These are phyloP conservation scores for Drosophila mauritiana DNA, from an alignment of 1,140 invertebrate species.

Conservation along the genomic window DNA sequence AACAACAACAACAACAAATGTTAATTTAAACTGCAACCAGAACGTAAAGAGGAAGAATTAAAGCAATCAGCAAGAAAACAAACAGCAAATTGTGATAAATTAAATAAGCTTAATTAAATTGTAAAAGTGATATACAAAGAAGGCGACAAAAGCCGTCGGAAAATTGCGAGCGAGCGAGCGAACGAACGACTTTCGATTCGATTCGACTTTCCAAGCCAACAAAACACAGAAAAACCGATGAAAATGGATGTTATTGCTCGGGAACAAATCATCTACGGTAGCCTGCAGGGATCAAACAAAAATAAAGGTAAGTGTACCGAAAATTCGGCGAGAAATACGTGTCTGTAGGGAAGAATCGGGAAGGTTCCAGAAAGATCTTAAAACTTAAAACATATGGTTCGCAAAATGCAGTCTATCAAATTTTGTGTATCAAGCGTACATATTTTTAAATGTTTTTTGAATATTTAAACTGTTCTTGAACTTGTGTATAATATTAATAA, in stretches of 20 bases:
- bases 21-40: conserved; percentile 56
- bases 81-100: conserved; percentile 83
- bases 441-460: neutral
- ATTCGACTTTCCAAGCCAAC: conserved; percentile 39
- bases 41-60: conserved; percentile 31
- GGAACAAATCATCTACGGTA: conserved; percentile 72
- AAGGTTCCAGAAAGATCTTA: conserved; percentile 9
- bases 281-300: conserved; percentile 79
- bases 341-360: neutral
- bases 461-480: neutral
- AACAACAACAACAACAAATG: conserved; percentile 40
- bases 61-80: conserved; percentile 56
- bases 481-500: neutral
- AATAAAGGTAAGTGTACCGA: conserved; percentile 73
- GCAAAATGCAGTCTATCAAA: too few species aligned
- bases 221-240: conserved; percentile 56
- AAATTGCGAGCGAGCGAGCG: conserved; percentile 45
- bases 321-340: neutral
- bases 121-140: conserved; percentile 62
- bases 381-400: neutral
- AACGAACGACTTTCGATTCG: conserved; percentile 40
- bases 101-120: conserved; percentile 61
- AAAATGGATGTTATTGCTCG: conserved; percentile 84
- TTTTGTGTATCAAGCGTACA: neutral
- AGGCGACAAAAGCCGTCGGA: conserved; percentile 23